Evolutionary conservation across 2,113 vertebrate genomes (phyloP).

Genomic region (Montifringilla adamsi): DNA sequence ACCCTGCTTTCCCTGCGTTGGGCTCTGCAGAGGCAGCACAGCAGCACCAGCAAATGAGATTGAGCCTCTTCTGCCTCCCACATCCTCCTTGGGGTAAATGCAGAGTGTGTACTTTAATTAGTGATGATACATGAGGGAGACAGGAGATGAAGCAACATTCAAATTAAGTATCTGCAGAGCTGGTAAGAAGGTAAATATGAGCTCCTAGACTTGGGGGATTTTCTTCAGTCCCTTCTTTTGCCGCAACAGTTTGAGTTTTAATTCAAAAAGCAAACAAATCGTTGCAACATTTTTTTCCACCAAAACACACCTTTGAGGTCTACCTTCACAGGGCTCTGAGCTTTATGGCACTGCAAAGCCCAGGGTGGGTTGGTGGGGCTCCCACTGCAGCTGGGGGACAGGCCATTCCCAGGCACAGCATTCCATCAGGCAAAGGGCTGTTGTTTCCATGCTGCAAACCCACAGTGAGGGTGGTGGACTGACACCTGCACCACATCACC

Average conservation of each 20-base stretch:
- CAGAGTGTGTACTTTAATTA: constrained; percentile 49
- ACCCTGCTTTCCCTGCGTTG: neutral
- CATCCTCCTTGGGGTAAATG: constrained; percentile 1
- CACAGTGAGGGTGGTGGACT: fast-evolving
- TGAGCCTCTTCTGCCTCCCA: constrained; percentile 26
- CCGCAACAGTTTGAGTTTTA: neutral
- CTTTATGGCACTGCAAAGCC: neutral
- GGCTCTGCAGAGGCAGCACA: neutral
- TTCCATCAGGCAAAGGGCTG: neutral
- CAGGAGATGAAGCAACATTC: constrained; percentile 29
- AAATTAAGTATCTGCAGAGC: constrained; percentile 43
- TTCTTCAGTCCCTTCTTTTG: neutral
- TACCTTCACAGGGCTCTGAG: neutral
- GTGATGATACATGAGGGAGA: constrained; percentile 28
- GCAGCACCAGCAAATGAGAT: neutral
- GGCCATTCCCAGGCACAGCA: neutral
- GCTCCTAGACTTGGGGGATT: neutral
- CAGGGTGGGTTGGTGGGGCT: neutral
- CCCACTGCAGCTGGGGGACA: neutral
- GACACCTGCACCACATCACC: neutral
- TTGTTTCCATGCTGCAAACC: neutral
- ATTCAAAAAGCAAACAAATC: neutral
- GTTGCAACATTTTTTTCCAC: neutral
- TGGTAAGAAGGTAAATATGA: constrained; percentile 19
- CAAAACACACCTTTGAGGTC: neutral